Evolutionary conservation across 2,888 invertebrate species (phyloP), one percentile per base, ranked within the genome.

Genomic region (Euphydryas editha): DNA sequence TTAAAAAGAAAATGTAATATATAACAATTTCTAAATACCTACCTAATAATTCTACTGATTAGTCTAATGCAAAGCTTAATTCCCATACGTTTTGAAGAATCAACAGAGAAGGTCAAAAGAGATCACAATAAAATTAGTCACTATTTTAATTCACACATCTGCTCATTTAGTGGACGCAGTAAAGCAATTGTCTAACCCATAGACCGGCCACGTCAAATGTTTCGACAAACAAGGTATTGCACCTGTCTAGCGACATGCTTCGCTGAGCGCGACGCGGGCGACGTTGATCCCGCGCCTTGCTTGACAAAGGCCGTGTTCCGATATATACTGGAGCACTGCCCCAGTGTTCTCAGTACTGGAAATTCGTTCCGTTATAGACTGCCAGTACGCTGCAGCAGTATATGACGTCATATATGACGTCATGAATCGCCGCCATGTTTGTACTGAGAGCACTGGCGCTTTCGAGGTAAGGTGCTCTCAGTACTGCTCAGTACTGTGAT

Each of bases 201-300:
- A 24, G 54, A 17, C 17, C 36, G 54, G 10, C 51, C 51, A 51
- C 36, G 36, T 36, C 54, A 54, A 54, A 54, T 54, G n/a, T 46
- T 62, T 21, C 17, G 39, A 20, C 39, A 60, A 60, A 64, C 62
- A 65, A 59, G 65, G 59, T 68, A 67, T 67, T 68, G 64, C 68
- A 88, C 88, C 86, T 88, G 85, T 75, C 65, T 76, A 67, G 69
- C 76, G 82, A 72, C 80, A 81, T 79, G 87, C 82, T 79, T 70
- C 68, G 77, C 76, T 71, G 75, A 85, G 83, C 87, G 77, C 78
- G 78, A 80, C 68, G 62, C 51, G 44, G 39, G 65, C 60, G 57
- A 20, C 47, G 58, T 47, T 61, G 65, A 46, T 49, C 55, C 47
- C 44, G 44, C 59, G 62, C 47, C 58, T 58, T 62, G 56, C 55